A percentile compares a stretch with the other conserved stretches of the same genome.
Evolutionary conservation across 2,888 invertebrate species (phyloP).

Genomic region (Ophion costatus): DNA sequence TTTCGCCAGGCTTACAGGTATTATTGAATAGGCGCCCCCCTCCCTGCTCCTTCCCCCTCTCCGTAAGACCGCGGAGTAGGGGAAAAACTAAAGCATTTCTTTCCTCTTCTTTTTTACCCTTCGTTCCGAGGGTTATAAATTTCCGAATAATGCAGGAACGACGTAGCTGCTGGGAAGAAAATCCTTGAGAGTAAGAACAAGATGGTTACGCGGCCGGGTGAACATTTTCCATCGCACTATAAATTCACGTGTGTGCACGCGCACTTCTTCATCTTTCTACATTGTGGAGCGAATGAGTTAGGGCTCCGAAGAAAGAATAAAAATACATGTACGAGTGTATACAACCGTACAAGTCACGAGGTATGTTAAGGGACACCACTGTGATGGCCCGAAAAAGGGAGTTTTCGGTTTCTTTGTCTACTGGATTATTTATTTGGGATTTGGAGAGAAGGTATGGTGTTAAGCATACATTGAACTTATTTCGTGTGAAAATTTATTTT

Average conservation of each 20-base stretch:
- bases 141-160: constrained; percentile 72
- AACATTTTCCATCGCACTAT: constrained; percentile 32
- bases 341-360: not conserved
- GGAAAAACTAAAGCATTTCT: constrained; percentile 57
- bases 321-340: not conserved
- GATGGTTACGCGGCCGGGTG: not conserved
- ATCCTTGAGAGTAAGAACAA: constrained; percentile 23
- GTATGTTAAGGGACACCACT: not conserved
- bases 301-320: not conserved
- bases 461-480: too few species aligned
- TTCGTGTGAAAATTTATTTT: too few species aligned
- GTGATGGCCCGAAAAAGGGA: too few species aligned
- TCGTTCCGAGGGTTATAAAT: constrained; percentile 75
- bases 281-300: constrained; percentile 6
- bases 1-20: constrained; percentile 22
- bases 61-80: constrained; percentile 64
- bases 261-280: constrained; percentile 18
- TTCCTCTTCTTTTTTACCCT: constrained; percentile 69
- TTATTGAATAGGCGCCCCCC: constrained; percentile 71
- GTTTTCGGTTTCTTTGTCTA: too few species aligned
- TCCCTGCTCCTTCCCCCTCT: too few species aligned
- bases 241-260: constrained; percentile 2
- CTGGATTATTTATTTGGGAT: too few species aligned
- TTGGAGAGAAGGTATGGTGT: too few species aligned
- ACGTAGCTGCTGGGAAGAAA: constrained; percentile 49